Evolutionary conservation across 2,888 invertebrate species (phyloP).

Genomic region (Meandrusa payeni): DNA sequence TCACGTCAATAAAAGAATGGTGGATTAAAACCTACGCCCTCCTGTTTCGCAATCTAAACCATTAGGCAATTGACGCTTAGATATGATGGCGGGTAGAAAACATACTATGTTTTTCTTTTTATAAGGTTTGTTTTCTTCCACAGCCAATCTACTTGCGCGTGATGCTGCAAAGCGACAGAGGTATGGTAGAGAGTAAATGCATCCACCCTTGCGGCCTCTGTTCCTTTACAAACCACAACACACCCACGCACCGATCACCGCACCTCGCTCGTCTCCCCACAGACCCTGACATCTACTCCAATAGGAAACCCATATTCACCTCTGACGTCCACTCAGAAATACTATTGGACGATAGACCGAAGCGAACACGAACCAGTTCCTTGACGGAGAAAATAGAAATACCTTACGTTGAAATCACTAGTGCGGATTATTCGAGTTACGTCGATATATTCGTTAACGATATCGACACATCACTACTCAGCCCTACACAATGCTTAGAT

Average conservation of each 20-base stretch:
- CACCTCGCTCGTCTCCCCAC: constrained; percentile 44
- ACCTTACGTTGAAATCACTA: constrained; percentile 74
- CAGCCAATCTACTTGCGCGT: constrained; percentile 91
- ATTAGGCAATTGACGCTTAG: too few species aligned
- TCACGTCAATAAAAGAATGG: too few species aligned
- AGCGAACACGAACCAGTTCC: constrained; percentile 53
- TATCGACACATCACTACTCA: constrained; percentile 73
- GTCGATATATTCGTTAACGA: constrained; percentile 76
- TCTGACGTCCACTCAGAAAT: constrained; percentile 5
- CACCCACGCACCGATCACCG: constrained; percentile 35
- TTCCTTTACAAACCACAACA: constrained; percentile 40
- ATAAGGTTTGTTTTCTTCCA: constrained; percentile 31
- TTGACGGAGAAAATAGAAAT: constrained; percentile 60
- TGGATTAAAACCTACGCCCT: too few species aligned
- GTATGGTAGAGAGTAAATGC: constrained; percentile 86
- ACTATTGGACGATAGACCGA: constrained; percentile 31
- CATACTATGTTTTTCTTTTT: not conserved
- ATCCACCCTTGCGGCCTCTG: constrained; percentile 61
- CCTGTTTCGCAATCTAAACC: too few species aligned
- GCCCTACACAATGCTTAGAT: constrained; percentile 73
- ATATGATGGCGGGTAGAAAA: too few species aligned
- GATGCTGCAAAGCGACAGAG: constrained; percentile 86
- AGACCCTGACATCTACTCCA: constrained; percentile 51
- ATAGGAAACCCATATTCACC: constrained; percentile 25
- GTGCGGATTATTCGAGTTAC: constrained; percentile 64